These are phyloP conservation scores for Sparus aurata DNA, from an alignment of 2,797 vertebrate genomes.

Conservation along the genomic window DNA sequence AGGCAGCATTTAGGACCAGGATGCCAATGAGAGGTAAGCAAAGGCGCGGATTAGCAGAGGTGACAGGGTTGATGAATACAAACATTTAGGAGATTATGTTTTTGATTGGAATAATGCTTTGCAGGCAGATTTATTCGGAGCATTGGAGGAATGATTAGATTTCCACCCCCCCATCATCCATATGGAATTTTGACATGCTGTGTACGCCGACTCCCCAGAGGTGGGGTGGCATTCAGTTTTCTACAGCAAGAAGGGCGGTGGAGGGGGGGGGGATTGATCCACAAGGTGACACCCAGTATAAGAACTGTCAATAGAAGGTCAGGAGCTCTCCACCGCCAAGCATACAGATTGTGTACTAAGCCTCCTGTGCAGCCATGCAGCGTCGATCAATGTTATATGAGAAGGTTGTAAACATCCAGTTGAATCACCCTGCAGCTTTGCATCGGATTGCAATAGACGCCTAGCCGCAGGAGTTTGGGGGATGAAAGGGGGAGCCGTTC, in stretches of 20 bases:
- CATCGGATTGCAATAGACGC: conserved; percentile 59
- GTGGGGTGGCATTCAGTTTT: conserved; percentile 80
- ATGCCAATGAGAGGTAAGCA: conserved; percentile 75
- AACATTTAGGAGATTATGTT: conserved; percentile 87
- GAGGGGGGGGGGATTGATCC: conserved; percentile 84
- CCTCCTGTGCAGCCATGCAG: conserved; percentile 75
- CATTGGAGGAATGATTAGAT: conserved; percentile 78
- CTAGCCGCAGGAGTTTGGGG: conserved; percentile 31
- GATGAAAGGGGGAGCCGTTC: conserved; percentile 47
- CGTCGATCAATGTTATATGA: conserved; percentile 82
- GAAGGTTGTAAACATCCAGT: conserved; percentile 78
- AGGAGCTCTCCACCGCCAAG: conserved; percentile 70
- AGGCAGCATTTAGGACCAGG: conserved; percentile 77
- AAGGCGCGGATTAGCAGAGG: conserved; percentile 80
- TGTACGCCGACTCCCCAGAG: conserved; percentile 63
- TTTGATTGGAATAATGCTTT: conserved; percentile 86
- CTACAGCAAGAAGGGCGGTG: conserved; percentile 25
- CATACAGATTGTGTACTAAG: conserved; percentile 83
- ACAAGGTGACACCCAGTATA: conserved; percentile 85
- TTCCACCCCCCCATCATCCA: conserved; percentile 60
- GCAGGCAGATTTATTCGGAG: conserved; percentile 80
- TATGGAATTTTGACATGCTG: conserved; percentile 79
- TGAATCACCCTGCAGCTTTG: conserved; percentile 63
- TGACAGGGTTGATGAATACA: conserved; percentile 86
- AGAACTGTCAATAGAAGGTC: conserved; percentile 87